A percentile compares a stretch with the other conserved stretches of the same genome.
Conservation (phyloP, 2,888 invertebrate species). For the Tanytarsus gracilentus region DNA sequence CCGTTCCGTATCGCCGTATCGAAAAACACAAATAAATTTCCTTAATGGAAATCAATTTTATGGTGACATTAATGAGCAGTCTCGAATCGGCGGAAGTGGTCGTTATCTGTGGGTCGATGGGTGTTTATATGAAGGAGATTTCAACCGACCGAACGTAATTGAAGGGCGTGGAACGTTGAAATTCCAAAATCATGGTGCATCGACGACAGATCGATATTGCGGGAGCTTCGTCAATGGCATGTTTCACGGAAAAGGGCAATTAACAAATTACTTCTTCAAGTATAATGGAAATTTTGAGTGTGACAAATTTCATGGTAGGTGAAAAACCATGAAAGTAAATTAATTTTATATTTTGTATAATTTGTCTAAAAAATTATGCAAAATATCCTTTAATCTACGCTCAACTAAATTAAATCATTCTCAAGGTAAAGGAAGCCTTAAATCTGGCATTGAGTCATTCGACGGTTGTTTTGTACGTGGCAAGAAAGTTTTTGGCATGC, state of each 20-base stretch:
- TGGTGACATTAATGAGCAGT: conserved; percentile 14
- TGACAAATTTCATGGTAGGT: neutral
- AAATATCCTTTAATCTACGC: no score
- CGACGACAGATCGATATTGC: neutral
- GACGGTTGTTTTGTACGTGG: conserved; percentile 7
- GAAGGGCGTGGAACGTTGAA: conserved; percentile 19
- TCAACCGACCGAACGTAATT: neutral
- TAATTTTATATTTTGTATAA: neutral
- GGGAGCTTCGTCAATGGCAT: conserved; percentile 6
- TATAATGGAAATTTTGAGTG: neutral
- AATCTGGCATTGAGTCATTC: neutral
- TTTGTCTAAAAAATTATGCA: no score
- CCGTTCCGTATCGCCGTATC: conserved; percentile 9
- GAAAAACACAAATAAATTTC: conserved; percentile 12
- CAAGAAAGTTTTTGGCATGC: conserved; percentile 15
- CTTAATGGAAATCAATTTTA: conserved; percentile 21
- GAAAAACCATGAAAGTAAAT: neutral
- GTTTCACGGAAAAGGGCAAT: conserved; percentile 10
- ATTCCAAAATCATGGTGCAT: neutral
- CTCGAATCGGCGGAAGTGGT: neutral
- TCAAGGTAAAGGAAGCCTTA: neutral
- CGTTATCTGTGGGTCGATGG: conserved; percentile 10
- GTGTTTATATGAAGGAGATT: conserved; percentile 9
- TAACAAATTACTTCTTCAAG: conserved; percentile 15
- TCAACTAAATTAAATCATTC: no score